These are phyloP conservation scores for Neodiprion pinetum DNA, from an alignment of 1,140 invertebrate genomes.

Conservation along the genomic window DNA sequence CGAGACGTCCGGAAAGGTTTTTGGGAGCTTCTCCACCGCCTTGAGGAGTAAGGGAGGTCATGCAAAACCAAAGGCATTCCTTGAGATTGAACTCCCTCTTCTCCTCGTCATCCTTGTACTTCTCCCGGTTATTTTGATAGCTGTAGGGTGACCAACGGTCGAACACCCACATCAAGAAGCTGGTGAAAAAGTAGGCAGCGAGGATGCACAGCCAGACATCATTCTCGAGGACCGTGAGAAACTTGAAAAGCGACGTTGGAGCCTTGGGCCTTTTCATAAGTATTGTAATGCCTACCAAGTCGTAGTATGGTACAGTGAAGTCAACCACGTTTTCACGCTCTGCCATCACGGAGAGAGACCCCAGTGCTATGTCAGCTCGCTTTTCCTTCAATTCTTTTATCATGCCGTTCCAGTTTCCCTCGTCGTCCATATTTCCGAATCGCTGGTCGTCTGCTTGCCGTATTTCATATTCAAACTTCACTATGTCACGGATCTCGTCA, in stretches of 20 bases:
- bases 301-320: slow-evolving; percentile 95
- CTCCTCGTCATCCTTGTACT: slow-evolving; percentile 93
- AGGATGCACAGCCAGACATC: slow-evolving; percentile 97
- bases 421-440: slow-evolving; percentile 86
- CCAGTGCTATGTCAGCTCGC: slow-evolving; percentile 88
- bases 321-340: slow-evolving; percentile 93
- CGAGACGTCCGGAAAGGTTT: slow-evolving; percentile 88
- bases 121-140: slow-evolving; percentile 93
- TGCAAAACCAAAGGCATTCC: slow-evolving; percentile 98
- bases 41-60: slow-evolving; percentile 97
- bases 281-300: slow-evolving; percentile 93
- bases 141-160: slow-evolving; percentile 97
- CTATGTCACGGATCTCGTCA: slow-evolving; percentile 79
- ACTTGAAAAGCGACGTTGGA: slow-evolving; percentile 93
- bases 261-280: slow-evolving; percentile 84
- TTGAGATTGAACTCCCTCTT: slow-evolving; percentile 95
- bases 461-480: slow-evolving; percentile 91
- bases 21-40: slow-evolving; percentile 96
- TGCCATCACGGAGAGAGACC: slow-evolving; percentile 90
- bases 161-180: slow-evolving; percentile 93
- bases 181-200: slow-evolving; percentile 93
- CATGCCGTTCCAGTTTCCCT: slow-evolving; percentile 91
- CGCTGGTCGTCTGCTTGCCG: slow-evolving; percentile 77
- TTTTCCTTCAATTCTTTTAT: slow-evolving; percentile 91
- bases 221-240: slow-evolving; percentile 93